Conservation (phyloP, 2,797 vertebrate genomes). For the Pseudocheirus occidentalis region DNA sequence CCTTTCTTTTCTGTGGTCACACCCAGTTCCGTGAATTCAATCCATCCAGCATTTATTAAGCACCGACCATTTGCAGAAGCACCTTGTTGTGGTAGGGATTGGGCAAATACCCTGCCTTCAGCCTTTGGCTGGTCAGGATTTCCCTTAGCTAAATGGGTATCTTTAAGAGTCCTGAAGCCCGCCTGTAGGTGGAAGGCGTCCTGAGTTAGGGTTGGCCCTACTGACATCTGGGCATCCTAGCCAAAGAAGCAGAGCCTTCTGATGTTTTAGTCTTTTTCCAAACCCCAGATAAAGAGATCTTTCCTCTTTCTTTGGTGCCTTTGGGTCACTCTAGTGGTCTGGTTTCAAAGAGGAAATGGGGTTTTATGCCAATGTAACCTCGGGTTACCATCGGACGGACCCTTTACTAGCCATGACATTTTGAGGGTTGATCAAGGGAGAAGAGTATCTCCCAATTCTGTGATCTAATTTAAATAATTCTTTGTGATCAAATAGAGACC, state of each 20-base stretch:
- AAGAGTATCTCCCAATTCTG: conserved; percentile 7
- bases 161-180: neutral
- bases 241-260: neutral
- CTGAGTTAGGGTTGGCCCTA: neutral
- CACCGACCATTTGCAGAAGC: neutral
- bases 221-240: too few relatives aligned
- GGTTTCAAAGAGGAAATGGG: neutral
- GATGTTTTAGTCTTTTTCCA: conserved; percentile 17
- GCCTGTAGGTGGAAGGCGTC: neutral
- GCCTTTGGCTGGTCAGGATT: neutral
- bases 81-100: neutral
- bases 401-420: neutral
- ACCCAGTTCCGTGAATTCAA: neutral
- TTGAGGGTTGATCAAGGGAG: neutral
- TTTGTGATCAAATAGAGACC: conserved; percentile 1
- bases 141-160: neutral
- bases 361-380: neutral
- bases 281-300: neutral
- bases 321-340: neutral
- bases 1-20: neutral
- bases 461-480: neutral
- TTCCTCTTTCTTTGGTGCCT: neutral
- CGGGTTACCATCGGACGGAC: neutral
- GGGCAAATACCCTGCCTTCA: neutral
- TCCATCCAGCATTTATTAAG: neutral